These are phyloP conservation scores for Phthorimaea operculella DNA, from an alignment of 1,140 invertebrate genomes.

Conservation along the genomic window DNA sequence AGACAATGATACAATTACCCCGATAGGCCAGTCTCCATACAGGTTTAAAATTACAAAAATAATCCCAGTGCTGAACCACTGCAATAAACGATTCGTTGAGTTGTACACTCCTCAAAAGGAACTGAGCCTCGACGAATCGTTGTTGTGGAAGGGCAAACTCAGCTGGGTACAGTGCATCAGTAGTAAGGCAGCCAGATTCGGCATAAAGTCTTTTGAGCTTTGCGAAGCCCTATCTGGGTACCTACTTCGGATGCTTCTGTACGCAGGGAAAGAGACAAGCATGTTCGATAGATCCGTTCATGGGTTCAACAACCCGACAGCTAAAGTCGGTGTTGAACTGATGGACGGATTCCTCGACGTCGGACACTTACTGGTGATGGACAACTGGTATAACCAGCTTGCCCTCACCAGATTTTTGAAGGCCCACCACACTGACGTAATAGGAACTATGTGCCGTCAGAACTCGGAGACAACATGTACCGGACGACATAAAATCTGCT, in stretches of 20 bases:
- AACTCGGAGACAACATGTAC: not conserved
- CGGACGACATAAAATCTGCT: not conserved
- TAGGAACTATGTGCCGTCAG: constrained; percentile 11
- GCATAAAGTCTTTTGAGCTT: constrained; percentile 26
- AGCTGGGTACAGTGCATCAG: constrained; percentile 2
- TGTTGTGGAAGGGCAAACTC: constrained; percentile 21
- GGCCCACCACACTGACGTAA: constrained; percentile 12
- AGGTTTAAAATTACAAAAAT: constrained; percentile 22
- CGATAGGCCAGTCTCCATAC: not conserved
- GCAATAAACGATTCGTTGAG: constrained; percentile 16
- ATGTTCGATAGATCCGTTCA: not conserved
- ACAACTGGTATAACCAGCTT: constrained; percentile 20
- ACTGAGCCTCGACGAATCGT: constrained; percentile 18
- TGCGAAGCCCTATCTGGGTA: constrained; percentile 19
- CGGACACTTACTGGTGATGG: constrained; percentile 19
- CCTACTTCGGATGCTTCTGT: constrained; percentile 19
- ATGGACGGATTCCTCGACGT: constrained; percentile 19
- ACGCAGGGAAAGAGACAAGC: constrained; percentile 8
- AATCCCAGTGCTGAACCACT: constrained; percentile 14
- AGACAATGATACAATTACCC: constrained; percentile 13
- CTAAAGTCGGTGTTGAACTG: constrained; percentile 12
- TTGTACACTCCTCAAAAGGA: constrained; percentile 21
- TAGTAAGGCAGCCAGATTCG: constrained; percentile 18
- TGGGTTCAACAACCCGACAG: not conserved
- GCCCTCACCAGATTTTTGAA: constrained; percentile 13